Conservation (phyloP, 53 echinoderm and acorn worm genomes). For the Apostichopus leukothele region DNA sequence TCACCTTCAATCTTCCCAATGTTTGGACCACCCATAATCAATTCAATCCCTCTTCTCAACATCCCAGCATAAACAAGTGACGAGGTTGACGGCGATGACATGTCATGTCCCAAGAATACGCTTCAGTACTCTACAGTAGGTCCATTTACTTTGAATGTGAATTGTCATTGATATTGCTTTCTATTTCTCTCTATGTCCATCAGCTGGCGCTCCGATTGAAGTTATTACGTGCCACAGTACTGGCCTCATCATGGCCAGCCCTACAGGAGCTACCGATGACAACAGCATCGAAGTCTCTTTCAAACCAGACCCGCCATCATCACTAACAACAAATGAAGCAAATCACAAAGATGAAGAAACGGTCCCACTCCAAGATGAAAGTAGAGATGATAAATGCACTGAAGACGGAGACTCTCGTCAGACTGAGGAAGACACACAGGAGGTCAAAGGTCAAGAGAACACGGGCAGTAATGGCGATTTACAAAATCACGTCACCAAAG, state of each 20-base stretch:
- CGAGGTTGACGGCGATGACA: too few relatives aligned
- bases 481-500: neutral
- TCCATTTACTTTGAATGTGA: too few relatives aligned
- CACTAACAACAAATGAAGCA: neutral
- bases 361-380: neutral
- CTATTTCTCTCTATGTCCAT: too few relatives aligned
- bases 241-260: neutral
- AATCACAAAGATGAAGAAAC: neutral
- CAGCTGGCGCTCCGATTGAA: too few relatives aligned
- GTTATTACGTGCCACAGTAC: too few relatives aligned
- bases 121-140: too few relatives aligned
- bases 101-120: too few relatives aligned
- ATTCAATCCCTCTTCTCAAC: too few relatives aligned
- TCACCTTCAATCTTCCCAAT: too few relatives aligned
- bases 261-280: neutral
- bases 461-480: neutral
- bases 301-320: neutral
- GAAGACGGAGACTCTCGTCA: neutral
- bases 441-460: conserved; percentile 5
- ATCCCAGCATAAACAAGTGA: too few relatives aligned
- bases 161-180: too few relatives aligned
- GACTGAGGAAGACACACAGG: neutral
- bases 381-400: neutral
- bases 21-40: too few relatives aligned
- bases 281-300: conserved; percentile 1